Evolutionary conservation across 2,113 vertebrate genomes (phyloP).

Genomic region (Podocnemis expansa): DNA sequence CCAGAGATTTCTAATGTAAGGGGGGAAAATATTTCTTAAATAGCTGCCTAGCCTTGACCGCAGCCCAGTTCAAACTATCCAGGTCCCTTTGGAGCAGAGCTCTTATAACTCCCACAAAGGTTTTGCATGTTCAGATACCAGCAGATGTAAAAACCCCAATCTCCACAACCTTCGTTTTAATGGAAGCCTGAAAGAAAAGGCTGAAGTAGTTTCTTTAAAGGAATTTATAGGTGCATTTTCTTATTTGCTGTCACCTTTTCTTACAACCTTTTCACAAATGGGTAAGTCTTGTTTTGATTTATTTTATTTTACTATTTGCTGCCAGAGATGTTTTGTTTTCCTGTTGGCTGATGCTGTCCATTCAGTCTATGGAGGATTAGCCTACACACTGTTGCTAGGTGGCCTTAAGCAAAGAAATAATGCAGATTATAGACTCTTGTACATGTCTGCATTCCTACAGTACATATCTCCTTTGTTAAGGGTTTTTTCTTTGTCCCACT

Average conservation of each 20-base stretch:
- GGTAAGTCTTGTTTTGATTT: slow-evolving; percentile 57
- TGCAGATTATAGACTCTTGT: slow-evolving; percentile 56
- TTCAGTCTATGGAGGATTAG: slow-evolving; percentile 71
- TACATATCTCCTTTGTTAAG: slow-evolving; percentile 27
- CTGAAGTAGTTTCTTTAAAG: slow-evolving; percentile 32
- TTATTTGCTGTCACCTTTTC: slow-evolving; percentile 37
- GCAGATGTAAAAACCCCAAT: not conserved
- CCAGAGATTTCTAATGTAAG: not conserved
- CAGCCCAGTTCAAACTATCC: slow-evolving; percentile 7
- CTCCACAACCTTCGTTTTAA: not conserved
- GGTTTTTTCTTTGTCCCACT: not conserved
- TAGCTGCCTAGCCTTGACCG: slow-evolving; percentile 45
- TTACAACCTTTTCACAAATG: slow-evolving; percentile 44
- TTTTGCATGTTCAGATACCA: not conserved
- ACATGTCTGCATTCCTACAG: slow-evolving; percentile 48
- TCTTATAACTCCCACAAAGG: slow-evolving; percentile 1
- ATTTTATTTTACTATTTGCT: slow-evolving; percentile 34
- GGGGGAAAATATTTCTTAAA: slow-evolving; percentile 23
- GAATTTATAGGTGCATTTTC: slow-evolving; percentile 5
- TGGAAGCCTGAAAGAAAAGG: not conserved
- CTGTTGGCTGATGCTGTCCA: slow-evolving; percentile 68
- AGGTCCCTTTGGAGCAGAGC: slow-evolving; percentile 23
- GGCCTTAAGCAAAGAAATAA: slow-evolving; percentile 74
- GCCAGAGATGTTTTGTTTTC: slow-evolving; percentile 62
- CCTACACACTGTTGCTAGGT: slow-evolving; percentile 72